These are phyloP conservation scores for Siniperca scherzeri DNA, from an alignment of 2,797 vertebrate genomes.

Conservation along the genomic window DNA sequence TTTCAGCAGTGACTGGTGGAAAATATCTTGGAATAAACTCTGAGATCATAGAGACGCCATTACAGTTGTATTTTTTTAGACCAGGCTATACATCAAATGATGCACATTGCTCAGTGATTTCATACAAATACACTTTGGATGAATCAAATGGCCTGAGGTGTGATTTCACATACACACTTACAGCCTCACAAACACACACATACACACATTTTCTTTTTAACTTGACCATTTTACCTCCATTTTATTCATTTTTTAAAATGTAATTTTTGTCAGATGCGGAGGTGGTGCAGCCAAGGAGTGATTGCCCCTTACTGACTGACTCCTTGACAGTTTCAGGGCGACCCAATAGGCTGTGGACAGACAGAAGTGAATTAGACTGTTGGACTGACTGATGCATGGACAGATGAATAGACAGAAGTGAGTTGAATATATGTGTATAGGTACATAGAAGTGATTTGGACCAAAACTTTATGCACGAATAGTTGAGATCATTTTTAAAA, in stretches of 20 bases:
- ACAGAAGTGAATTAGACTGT: constrained; percentile 21
- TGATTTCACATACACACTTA: constrained; percentile 9
- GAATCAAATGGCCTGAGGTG: constrained; percentile 36
- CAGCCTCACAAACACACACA: constrained; percentile 8
- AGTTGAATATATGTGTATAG: constrained; percentile 5
- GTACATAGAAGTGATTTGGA: background rate
- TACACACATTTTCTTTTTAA: background rate
- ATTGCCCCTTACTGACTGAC: constrained; percentile 22
- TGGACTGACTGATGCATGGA: constrained; percentile 3
- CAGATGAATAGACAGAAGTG: constrained; percentile 5
- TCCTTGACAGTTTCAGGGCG: constrained; percentile 39
- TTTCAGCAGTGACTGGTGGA: constrained; percentile 30
- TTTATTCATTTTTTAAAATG: background rate
- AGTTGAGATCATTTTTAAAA: background rate
- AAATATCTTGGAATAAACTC: constrained; percentile 42
- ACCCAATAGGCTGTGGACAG: constrained; percentile 11
- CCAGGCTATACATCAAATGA: constrained; percentile 21
- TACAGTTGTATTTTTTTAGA: constrained; percentile 18
- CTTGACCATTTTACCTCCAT: background rate
- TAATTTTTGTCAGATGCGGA: constrained; percentile 5
- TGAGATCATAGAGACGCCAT: constrained; percentile 1
- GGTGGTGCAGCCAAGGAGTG: constrained; percentile 1
- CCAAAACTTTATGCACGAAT: background rate
- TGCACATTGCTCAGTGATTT: constrained; percentile 36
- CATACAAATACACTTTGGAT: constrained; percentile 32